Percentiles rank a stretch among this genome's conserved stretches.
Evolutionary conservation across 1,140 invertebrate genomes (phyloP).

Genomic region (Cardiocondyla obscurior): DNA sequence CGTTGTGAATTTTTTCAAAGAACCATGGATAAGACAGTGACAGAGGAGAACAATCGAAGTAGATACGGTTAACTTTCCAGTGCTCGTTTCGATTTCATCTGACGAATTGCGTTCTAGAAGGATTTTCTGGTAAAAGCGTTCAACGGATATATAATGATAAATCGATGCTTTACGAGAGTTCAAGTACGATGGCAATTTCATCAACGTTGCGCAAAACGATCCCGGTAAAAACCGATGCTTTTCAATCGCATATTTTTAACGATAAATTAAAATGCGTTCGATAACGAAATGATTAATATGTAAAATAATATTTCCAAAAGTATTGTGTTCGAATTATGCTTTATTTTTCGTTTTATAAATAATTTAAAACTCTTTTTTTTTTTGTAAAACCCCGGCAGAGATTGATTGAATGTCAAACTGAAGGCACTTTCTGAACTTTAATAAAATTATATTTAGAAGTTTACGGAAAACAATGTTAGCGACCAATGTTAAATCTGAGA

Average conservation of each 20-base stretch:
- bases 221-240: background rate
- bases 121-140: background rate
- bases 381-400: background rate
- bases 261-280: background rate
- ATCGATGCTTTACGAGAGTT: background rate
- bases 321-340: background rate
- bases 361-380: background rate
- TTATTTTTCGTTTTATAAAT: background rate
- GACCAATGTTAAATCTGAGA: background rate
- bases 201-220: background rate
- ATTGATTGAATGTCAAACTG: background rate
- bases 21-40: background rate
- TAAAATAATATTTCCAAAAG: background rate
- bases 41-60: background rate
- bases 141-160: background rate
- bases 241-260: slow-evolving; percentile 6
- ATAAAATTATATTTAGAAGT: background rate
- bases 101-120: slow-evolving; percentile 10
- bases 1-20: background rate
- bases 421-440: background rate
- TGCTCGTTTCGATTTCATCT: background rate
- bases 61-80: background rate
- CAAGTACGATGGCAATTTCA: background rate
- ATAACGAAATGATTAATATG: background rate
- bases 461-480: background rate